Percentiles rank a stretch among this genome's conserved stretches.
Evolutionary conservation across 2,797 vertebrate species (phyloP).

Genomic region (Aplochiton taeniatus): DNA sequence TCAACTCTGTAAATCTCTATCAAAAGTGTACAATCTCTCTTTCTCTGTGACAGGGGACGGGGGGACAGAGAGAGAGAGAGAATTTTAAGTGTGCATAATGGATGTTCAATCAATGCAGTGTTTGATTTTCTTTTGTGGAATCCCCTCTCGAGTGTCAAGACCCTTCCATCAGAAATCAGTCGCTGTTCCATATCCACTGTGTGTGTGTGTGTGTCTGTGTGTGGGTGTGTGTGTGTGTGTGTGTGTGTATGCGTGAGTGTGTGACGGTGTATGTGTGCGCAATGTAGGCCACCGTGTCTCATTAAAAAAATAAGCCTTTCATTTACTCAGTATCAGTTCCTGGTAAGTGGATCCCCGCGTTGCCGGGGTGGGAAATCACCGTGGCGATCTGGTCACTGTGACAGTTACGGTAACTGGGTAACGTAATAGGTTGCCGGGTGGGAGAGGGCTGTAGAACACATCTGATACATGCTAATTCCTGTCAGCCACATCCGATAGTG

Average conservation of each 20-base stretch:
- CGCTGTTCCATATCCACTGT: constrained; percentile 40
- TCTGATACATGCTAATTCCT: constrained; percentile 75
- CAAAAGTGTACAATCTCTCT: no score
- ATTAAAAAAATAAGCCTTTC: constrained; percentile 73
- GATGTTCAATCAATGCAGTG: constrained; percentile 18
- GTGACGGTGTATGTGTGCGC: background rate
- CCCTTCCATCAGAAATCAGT: constrained; percentile 54
- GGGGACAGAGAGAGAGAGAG: no score
- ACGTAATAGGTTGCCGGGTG: constrained; percentile 65
- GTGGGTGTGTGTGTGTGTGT: background rate
- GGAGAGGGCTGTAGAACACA: constrained; percentile 71
- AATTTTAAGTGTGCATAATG: no score
- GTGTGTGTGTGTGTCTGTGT: constrained; percentile 30
- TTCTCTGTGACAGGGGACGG: no score
- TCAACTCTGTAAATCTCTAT: no score
- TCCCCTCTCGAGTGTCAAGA: constrained; percentile 11
- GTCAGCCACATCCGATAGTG: constrained; percentile 71
- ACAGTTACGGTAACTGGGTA: constrained; percentile 76
- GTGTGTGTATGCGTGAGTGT: background rate
- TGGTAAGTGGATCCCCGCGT: constrained; percentile 64
- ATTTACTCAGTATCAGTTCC: constrained; percentile 69
- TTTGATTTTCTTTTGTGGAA: constrained; percentile 15
- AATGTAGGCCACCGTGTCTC: constrained; percentile 60
- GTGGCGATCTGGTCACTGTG: constrained; percentile 55
- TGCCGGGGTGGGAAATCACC: constrained; percentile 63